Percentiles rank a stretch among this genome's conserved stretches.
These are phyloP conservation scores for Orestias chungarensis DNA, from an alignment of 2,797 vertebrate species.

Conservation along the genomic window DNA sequence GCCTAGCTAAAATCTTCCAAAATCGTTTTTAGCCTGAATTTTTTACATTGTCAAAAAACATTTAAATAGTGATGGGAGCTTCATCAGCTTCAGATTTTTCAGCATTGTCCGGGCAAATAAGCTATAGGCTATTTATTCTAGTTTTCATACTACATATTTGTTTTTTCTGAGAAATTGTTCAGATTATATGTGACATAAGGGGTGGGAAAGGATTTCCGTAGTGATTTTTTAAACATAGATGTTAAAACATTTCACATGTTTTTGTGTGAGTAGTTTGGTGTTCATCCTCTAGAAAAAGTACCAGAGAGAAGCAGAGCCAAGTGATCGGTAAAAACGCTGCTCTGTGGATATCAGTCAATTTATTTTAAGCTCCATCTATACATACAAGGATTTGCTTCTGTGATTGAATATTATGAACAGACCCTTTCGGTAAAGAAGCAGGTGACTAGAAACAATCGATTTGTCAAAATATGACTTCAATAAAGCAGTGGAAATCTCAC, in stretches of 20 bases:
- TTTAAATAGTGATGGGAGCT: neutral
- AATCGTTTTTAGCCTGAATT: neutral
- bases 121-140: neutral
- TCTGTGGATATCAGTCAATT: neutral
- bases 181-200: neutral
- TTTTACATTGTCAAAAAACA: neutral
- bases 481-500: neutral
- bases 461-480: slow-evolving; percentile 3
- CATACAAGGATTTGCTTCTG: slow-evolving; percentile 6
- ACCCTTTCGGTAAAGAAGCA: neutral
- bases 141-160: neutral
- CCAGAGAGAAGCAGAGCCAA: slow-evolving; percentile 12
- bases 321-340: neutral
- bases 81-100: too few relatives aligned
- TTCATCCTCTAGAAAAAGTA: slow-evolving; percentile 6
- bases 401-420: slow-evolving; percentile 10
- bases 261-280: neutral
- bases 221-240: neutral
- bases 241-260: neutral
- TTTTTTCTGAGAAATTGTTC: neutral
- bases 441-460: slow-evolving; percentile 7
- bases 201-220: neutral
- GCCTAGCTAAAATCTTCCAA: neutral
- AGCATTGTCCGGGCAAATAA: too few relatives aligned
- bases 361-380: neutral